Conservation (phyloP, 2,888 invertebrate genomes). For the Drosophila nigricruria region DNA sequence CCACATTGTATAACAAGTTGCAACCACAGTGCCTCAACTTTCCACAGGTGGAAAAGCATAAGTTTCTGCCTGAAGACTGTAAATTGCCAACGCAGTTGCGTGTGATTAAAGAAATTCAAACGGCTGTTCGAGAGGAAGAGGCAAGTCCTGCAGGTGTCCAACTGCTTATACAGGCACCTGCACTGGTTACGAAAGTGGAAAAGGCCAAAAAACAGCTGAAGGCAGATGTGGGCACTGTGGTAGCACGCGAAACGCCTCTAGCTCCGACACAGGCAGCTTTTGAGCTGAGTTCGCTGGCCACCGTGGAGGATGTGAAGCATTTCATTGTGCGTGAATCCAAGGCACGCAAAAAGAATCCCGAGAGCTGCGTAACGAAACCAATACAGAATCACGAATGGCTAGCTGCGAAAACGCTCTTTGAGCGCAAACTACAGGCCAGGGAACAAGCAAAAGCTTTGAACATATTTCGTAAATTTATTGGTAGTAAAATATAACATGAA, state of each 20-base stretch:
- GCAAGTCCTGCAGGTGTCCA: background rate
- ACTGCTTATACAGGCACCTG: constrained; percentile 24
- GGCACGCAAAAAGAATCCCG: constrained; percentile 59
- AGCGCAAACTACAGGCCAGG: constrained; percentile 70
- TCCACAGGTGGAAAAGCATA: constrained; percentile 63
- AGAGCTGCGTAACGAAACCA: constrained; percentile 65
- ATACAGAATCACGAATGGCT: constrained; percentile 82
- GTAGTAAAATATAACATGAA: constrained; percentile 75
- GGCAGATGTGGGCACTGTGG: constrained; percentile 63
- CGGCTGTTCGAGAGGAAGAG: constrained; percentile 26
- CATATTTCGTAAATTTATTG: constrained; percentile 82
- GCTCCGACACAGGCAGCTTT: constrained; percentile 30
- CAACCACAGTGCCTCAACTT: constrained; percentile 62
- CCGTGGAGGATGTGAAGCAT: constrained; percentile 68
- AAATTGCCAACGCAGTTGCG: constrained; percentile 59
- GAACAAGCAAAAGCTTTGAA: constrained; percentile 76
- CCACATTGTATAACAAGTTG: constrained; percentile 68
- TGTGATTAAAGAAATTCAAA: background rate
- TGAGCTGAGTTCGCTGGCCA: constrained; percentile 63
- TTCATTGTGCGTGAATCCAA: constrained; percentile 79
- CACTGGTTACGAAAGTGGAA: constrained; percentile 52
- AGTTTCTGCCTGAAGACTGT: constrained; percentile 53
- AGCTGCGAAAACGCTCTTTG: constrained; percentile 76
- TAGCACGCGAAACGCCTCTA: constrained; percentile 33
- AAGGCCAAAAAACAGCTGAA: constrained; percentile 51